Conservation (phyloP, 2,113 vertebrate genomes). For the Butorides virescens region DNA sequence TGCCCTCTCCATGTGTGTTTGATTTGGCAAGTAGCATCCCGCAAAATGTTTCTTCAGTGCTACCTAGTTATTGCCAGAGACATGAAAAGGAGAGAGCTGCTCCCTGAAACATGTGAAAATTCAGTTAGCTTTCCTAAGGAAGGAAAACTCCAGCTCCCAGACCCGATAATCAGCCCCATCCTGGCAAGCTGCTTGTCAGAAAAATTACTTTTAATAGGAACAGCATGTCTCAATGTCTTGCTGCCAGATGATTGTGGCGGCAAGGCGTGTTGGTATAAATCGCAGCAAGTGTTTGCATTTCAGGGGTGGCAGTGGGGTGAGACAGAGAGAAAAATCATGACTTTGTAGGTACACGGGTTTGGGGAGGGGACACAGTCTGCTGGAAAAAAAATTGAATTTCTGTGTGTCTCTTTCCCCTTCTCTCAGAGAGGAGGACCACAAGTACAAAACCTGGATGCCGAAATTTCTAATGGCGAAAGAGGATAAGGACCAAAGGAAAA, state of each 20-base stretch:
- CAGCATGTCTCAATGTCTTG: not conserved
- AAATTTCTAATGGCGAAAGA: conserved; percentile 75
- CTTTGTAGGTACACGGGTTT: not conserved
- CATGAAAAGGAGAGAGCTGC: not conserved
- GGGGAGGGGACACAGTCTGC: not conserved
- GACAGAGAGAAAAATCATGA: not conserved
- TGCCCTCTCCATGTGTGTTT: not conserved
- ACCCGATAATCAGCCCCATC: not conserved
- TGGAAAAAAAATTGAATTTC: not conserved
- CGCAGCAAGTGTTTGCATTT: not conserved
- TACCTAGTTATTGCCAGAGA: not conserved
- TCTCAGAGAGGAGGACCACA: conserved; percentile 77
- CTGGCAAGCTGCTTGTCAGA: conserved; percentile 48
- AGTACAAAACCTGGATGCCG: conserved; percentile 72
- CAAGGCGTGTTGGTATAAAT: not conserved
- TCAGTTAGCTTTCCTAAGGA: not conserved
- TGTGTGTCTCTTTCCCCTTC: not conserved
- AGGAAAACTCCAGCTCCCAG: not conserved
- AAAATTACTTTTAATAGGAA: conserved; percentile 45
- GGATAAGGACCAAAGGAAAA: conserved; percentile 36
- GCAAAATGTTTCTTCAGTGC: not conserved
- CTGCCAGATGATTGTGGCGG: not conserved
- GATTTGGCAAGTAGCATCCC: not conserved
- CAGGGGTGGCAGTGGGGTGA: not conserved
- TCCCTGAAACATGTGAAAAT: not conserved